Conservation (phyloP, 2,113 vertebrate species). For the Nesogale talazaci region DNA sequence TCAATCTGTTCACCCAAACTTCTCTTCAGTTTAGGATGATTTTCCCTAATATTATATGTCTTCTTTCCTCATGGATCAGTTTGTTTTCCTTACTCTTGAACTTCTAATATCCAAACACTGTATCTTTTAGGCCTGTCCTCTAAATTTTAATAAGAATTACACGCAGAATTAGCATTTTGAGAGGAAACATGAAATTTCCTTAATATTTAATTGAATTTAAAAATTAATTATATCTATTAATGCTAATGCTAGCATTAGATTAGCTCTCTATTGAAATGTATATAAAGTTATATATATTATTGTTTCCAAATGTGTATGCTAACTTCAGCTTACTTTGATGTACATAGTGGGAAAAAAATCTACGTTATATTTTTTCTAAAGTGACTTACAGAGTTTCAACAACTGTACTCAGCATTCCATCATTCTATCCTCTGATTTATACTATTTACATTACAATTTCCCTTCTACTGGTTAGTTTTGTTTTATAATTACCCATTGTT, state of each 20-base stretch:
- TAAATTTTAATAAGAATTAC: not conserved
- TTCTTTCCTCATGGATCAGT: not conserved
- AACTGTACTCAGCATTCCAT: not conserved
- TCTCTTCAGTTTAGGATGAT: not conserved
- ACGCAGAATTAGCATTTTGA: not conserved
- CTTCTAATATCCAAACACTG: not conserved
- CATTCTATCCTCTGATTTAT: not conserved
- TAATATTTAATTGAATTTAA: not conserved
- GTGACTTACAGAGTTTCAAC: not conserved
- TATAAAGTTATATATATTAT: not conserved
- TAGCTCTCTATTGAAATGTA: not conserved
- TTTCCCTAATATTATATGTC: not conserved
- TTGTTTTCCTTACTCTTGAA: not conserved
- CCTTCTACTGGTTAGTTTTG: not conserved
- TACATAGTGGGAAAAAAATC: not conserved
- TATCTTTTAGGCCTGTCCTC: not conserved
- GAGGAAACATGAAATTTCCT: not conserved
- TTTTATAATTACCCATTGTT: not conserved
- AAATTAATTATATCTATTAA: not conserved
- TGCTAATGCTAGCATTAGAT: not conserved
- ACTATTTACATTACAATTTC: not conserved
- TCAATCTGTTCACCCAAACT: not conserved
- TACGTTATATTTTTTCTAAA: not conserved
- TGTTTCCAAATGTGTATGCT: not conserved
- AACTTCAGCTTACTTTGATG: not conserved